These are phyloP conservation scores for Trachelus troglodyta DNA, from an alignment of 2,888 invertebrate species.

Conservation along the genomic window DNA sequence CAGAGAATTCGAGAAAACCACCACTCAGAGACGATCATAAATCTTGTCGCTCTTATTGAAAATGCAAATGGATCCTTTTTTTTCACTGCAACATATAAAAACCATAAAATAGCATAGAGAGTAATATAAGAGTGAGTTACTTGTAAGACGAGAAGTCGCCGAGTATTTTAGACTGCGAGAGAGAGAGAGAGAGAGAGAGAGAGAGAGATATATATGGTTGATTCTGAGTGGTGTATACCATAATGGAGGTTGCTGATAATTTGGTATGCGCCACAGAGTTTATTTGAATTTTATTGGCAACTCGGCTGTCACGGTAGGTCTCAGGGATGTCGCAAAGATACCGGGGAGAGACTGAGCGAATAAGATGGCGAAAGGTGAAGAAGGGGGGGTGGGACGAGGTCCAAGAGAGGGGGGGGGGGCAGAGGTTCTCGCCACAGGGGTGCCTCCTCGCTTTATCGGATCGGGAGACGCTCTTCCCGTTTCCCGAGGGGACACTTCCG, in stretches of 20 bases:
- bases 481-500: constrained; percentile 65
- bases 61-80: background rate
- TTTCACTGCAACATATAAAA: background rate
- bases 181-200: constrained; percentile 15
- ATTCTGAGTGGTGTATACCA: constrained; percentile 17
- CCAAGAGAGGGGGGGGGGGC: background rate
- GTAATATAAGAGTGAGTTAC: background rate
- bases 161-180: constrained; percentile 3
- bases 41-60: background rate
- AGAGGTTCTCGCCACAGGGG: constrained; percentile 23
- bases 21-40: background rate
- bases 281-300: constrained; percentile 67
- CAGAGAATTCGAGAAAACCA: background rate
- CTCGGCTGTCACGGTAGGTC: constrained; percentile 55
- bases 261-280: constrained; percentile 65
- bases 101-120: background rate
- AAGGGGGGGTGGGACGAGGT: constrained; percentile 4
- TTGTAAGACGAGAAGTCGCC: background rate
- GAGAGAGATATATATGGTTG: constrained; percentile 1
- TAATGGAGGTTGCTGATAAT: constrained; percentile 65
- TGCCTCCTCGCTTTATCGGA: constrained; percentile 56
- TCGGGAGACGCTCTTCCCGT: constrained; percentile 49
- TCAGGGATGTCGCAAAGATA: constrained; percentile 22
- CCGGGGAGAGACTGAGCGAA: constrained; percentile 11
- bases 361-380: constrained; percentile 2